phyloP scores from a whole-genome alignment of 2,797 vertebrate species.

The Vultur gryphus region DNA sequence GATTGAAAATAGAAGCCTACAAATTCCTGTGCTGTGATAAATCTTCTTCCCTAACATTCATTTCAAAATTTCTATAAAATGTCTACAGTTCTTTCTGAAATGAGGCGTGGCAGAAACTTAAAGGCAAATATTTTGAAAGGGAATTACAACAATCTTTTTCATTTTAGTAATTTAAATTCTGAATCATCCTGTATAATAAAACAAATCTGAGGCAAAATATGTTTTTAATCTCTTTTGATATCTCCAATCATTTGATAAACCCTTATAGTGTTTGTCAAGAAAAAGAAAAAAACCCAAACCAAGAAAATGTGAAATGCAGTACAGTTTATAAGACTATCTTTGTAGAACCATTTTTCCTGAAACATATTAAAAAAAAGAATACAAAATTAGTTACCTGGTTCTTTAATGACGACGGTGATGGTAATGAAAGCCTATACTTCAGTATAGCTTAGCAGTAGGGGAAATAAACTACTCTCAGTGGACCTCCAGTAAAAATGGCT shows the following conservation, averaged over 20 bases:
- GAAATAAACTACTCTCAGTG: not conserved
- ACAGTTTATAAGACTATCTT: not conserved
- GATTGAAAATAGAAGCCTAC: not conserved
- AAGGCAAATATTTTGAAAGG: not conserved
- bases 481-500: not conserved
- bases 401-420: not conserved
- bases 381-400: not conserved
- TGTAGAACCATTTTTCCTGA: not conserved
- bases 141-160: not conserved
- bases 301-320: not conserved
- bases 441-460: not conserved
- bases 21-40: not conserved
- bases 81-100: not conserved
- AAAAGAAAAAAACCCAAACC: not conserved
- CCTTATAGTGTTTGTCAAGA: not conserved
- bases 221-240: not conserved
- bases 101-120: not conserved
- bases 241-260: not conserved
- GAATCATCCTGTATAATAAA: not conserved
- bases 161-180: not conserved
- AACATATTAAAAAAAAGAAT: accelerated
- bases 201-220: not conserved
- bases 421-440: not conserved
- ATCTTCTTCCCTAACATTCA: not conserved
- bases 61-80: not conserved